A percentile compares a stretch with the other conserved stretches of the same genome.
phyloP scores from a whole-genome alignment of 2,797 vertebrate genomes.

The Choloepus didactylus region DNA sequence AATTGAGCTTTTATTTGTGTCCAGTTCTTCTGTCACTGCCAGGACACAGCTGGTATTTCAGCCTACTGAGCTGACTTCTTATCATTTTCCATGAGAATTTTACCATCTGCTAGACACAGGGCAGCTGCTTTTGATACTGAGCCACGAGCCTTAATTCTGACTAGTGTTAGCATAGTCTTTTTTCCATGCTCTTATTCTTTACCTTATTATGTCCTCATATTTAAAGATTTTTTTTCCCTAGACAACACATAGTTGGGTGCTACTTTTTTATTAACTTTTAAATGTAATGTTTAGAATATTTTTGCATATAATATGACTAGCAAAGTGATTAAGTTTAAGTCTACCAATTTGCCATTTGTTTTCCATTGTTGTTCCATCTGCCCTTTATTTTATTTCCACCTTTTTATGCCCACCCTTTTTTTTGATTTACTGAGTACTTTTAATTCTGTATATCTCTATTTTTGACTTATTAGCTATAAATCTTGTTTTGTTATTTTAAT shows the following conservation, averaged over 20 bases:
- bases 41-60: not conserved
- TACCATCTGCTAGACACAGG: not conserved
- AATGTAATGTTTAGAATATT: not conserved
- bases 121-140: not conserved
- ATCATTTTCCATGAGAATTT: not conserved
- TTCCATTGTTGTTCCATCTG: not conserved
- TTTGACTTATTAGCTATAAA: not conserved
- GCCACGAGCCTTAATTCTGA: not conserved
- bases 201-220: not conserved
- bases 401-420: not conserved
- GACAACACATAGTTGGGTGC: not conserved
- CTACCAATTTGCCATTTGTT: not conserved
- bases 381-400: not conserved
- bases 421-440: not conserved
- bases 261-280: not conserved
- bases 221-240: not conserved
- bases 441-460: not conserved
- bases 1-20: not conserved
- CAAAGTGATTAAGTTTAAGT: not conserved
- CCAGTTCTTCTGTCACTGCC: not conserved
- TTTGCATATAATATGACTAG: not conserved
- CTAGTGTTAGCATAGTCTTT: not conserved
- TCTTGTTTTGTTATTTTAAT: not conserved
- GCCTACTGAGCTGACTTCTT: not conserved
- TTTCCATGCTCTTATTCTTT: not conserved